Evolutionary conservation across 2,113 vertebrate species (phyloP).

Genomic region (Mus musculus): GRCm39 chr4:46663001-46663500

Average conservation of each 20-base stretch:
- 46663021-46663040: constrained; percentile 86
- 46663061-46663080: constrained; percentile 53
- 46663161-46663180: constrained; percentile 75
- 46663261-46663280: constrained; percentile 50
- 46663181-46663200: constrained; percentile 84
- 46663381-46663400: constrained; percentile 45
- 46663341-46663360: not conserved
- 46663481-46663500: constrained; percentile 54
- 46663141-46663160: constrained; percentile 66
- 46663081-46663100: constrained; percentile 79
- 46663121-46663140: constrained; percentile 69
- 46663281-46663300: constrained; percentile 69
- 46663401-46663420: not conserved
- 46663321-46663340: constrained; percentile 60
- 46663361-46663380: constrained; percentile 50
- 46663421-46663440: constrained; percentile 35
- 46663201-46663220: constrained; percentile 84
- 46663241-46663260: constrained; percentile 72
- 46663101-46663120: constrained; percentile 81
- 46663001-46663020: constrained; percentile 85
- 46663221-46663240: constrained; percentile 79
- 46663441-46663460: constrained; percentile 74
- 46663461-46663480: constrained; percentile 52
- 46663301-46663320: constrained; percentile 69
- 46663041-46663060: constrained; percentile 85